Conservation (phyloP, 2,113 vertebrate species). For the Ochotona princeps region DNA sequence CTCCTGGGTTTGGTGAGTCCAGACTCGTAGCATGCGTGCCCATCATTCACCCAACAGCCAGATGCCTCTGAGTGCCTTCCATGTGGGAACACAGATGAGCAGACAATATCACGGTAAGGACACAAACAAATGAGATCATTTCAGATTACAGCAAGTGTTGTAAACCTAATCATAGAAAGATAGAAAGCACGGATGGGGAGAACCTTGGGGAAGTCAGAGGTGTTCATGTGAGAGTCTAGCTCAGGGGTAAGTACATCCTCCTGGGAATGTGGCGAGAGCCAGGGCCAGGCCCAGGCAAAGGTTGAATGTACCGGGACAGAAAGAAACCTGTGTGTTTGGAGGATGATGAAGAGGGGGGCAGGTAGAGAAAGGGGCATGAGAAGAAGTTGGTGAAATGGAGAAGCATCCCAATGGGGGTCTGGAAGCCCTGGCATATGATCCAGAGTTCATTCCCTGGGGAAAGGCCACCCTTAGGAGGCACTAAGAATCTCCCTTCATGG, state of each 20-base stretch:
- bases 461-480: not conserved
- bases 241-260: not conserved
- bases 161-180: not conserved
- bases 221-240: not conserved
- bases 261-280: not conserved
- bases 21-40: not conserved
- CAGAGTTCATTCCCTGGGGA: not conserved
- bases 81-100: not conserved
- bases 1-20: not conserved
- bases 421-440: not conserved
- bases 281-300: not conserved
- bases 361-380: rapidly evolving
- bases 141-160: too few relatives aligned
- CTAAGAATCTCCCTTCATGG: not conserved
- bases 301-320: not conserved
- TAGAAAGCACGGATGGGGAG: not conserved
- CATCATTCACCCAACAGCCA: not conserved
- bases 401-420: not conserved
- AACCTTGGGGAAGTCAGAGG: not conserved
- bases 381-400: not conserved
- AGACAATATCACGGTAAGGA: not conserved
- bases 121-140: not conserved
- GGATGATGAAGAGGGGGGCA: not conserved
- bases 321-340: not conserved
- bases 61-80: not conserved